Evolutionary conservation across 1,140 invertebrate genomes (phyloP), one percentile per base, ranked within the genome.

Genomic region (Micrasema minimum): DNA sequence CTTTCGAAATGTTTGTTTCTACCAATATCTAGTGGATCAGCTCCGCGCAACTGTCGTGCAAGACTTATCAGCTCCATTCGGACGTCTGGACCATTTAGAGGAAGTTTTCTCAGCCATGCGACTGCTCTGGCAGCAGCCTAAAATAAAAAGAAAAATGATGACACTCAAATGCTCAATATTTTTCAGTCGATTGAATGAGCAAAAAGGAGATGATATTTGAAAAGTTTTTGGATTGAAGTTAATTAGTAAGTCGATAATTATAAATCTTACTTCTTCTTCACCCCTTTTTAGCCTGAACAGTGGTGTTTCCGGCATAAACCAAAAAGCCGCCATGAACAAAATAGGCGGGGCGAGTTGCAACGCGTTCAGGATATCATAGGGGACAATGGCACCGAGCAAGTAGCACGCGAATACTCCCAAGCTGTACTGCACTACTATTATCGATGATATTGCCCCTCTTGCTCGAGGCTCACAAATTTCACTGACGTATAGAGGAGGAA

Each of bases 401-500:
- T 69, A 72, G 14, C 65, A 43, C 6, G 37, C 16, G 6, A 71
- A 59, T 4, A 75, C 46, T 1, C 73, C 73, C 2, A 81, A 38
- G 23, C 38, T 38, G 43, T 61, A 69, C 53, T 57, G 23, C 23
- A 61, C 55, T 1, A 50, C 9, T 2, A 61, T 78, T 73, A 86
- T n/a, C 0, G 81, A 78, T 0, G 74, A 72, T 14, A 62, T 78
- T 51, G 14, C 22, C 0, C 89, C 88, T 12, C 88, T 76, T 10
- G 85, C 79, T 5, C 79, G 80, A 31, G 83, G 81, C 2, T 85
- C 81, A 0, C 86, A 78, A 0, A 85, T 87, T 77, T 90, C 89
- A 1, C 83, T 82, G 1, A 89, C 79, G 72, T 90, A 90, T 0
- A 87, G 75, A 0, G 88, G 85, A 0, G 80, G 78, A n/a, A 85